phyloP scores from a whole-genome alignment of 2,113 vertebrate genomes.

The Arothron firmamentum region DNA sequence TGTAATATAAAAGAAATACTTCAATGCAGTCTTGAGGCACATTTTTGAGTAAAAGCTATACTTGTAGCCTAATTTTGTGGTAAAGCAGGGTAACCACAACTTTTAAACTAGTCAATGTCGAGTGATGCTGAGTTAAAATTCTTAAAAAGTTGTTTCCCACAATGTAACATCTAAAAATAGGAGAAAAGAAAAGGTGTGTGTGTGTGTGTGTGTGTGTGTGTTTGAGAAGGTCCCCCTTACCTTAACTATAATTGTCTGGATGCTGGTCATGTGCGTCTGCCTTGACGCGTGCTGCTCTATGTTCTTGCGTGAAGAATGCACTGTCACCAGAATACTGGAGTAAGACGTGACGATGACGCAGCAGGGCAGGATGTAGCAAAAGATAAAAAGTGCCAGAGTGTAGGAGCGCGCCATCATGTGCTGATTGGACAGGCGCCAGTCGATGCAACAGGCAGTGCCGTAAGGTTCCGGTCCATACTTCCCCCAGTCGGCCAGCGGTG shows the following conservation, averaged over 20 bases:
- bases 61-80: neutral
- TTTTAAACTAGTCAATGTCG: too few relatives aligned
- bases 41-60: neutral
- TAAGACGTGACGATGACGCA: constrained; percentile 74
- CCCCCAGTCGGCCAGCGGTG: constrained; percentile 76
- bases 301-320: constrained; percentile 72
- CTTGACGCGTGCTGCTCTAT: constrained; percentile 65
- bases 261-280: constrained; percentile 62
- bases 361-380: constrained; percentile 78
- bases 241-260: constrained; percentile 75
- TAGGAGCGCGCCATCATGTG: constrained; percentile 67
- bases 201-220: too few relatives aligned
- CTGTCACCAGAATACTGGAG: constrained; percentile 70
- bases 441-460: constrained; percentile 80
- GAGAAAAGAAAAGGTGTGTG: neutral
- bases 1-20: neutral
- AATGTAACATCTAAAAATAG: neutral
- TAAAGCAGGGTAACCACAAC: too few relatives aligned
- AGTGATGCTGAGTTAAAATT: too few relatives aligned
- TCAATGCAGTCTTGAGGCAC: neutral
- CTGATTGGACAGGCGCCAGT: constrained; percentile 72
- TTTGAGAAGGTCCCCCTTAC: constrained; percentile 45
- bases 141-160: too few relatives aligned
- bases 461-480: constrained; percentile 78
- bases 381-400: constrained; percentile 70